Conservation (phyloP, 2,888 invertebrate genomes). For the Noctuana brunneofusca region DNA sequence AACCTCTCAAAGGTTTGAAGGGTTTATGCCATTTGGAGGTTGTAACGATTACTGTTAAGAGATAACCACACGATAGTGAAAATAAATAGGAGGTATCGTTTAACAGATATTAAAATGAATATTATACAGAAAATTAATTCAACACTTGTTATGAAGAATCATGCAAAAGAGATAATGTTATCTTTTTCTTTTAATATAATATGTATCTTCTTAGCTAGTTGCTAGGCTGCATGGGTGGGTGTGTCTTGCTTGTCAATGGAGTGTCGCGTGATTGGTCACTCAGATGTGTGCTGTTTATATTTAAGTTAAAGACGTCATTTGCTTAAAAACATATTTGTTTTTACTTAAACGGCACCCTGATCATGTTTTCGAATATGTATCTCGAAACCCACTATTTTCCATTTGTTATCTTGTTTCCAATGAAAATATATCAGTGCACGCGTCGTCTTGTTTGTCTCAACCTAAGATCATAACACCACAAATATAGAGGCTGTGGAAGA, state of each 20-base stretch:
- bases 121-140: no score
- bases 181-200: background rate
- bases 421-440: constrained; percentile 52
- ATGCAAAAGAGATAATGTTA: constrained; percentile 2
- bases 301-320: constrained; percentile 63
- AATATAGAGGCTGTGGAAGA: constrained; percentile 16
- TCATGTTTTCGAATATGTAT: constrained; percentile 71
- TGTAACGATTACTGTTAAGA: no score
- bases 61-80: no score
- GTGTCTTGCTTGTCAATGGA: constrained; percentile 70
- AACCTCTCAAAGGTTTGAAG: no score
- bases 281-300: constrained; percentile 45
- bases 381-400: constrained; percentile 66
- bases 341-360: constrained; percentile 59
- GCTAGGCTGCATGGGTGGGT: constrained; percentile 71
- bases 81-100: no score
- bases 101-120: background rate
- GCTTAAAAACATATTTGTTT: constrained; percentile 77
- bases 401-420: constrained; percentile 76
- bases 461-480: constrained; percentile 4
- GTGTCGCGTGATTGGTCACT: constrained; percentile 50
- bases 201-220: constrained; percentile 47
- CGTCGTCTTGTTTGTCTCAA: constrained; percentile 48
- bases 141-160: background rate
- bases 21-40: no score